Evolutionary conservation across 2,113 vertebrate genomes (phyloP), one percentile per base, ranked within the genome.

Genomic region (Lontra canadensis): DNA sequence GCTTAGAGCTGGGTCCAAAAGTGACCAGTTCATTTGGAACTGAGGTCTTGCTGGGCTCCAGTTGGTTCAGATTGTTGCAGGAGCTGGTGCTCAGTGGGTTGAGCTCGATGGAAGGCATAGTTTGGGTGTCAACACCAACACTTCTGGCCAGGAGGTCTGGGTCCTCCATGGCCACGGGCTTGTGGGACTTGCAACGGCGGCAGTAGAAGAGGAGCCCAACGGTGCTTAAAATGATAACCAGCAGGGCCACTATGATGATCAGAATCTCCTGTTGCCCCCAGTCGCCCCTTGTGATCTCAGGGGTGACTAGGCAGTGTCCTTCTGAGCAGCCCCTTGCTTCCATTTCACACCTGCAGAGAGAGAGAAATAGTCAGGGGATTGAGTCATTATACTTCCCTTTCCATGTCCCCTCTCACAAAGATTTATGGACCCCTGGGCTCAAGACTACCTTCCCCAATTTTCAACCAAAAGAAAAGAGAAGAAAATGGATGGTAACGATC

Each of bases 141-240:
- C 98, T 99, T 97, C 99, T 99, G 97, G 99, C 99, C 55, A 99
- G 99, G n/a, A 99, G 99, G 25, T 99, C 99, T 0, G 99, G 99
- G 97, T 99, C 99, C 96, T 99, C 99, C 39, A 99, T 98, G 29
- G 99, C 99, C 83, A 99, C 98, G 0, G 99, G 98, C 96, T 99
- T 99, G 98, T 99, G 99, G 44, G 99, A 98, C 96, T 99, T 99
- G 98, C 97, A 90, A 4, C 98, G 98, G 49, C 80, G 99, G 76
- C 98, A 90, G 57, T 99, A 99, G 73, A 98, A 84, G 94, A 98
- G 11, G 25, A 98, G 85, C 74, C 99, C 98, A 0, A 99, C 99
- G 1, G 96, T 67, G 7, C 31, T 85, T 0, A 98, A 98, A 49
- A 99, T 69, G 74, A 98, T 59, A 1, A 98, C 98, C 1, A 99